Conservation (phyloP, 2,888 invertebrate species). For the Drepanosiphum platanoidis region DNA sequence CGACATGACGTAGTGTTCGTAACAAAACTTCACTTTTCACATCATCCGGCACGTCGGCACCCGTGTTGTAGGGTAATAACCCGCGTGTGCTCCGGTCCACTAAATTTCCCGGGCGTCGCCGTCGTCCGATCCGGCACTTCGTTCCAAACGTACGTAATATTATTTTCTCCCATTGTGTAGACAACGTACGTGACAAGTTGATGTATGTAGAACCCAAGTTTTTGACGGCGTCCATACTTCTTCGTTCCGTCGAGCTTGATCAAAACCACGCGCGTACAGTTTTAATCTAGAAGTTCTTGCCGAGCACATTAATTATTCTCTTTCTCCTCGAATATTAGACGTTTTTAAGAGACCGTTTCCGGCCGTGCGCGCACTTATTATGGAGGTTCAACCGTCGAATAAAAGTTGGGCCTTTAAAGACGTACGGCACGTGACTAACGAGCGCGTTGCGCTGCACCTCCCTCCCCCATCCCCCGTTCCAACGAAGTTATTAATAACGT, state of each 20-base stretch:
- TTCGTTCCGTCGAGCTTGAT: conserved; percentile 12
- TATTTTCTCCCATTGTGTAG: neutral
- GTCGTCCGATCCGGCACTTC: neutral
- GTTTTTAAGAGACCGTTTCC: conserved; percentile 36
- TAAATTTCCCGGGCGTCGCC: too few species aligned
- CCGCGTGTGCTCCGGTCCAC: too few species aligned
- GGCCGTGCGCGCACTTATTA: neutral
- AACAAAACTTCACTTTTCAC: too few species aligned
- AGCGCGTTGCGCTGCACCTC: neutral
- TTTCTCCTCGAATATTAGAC: neutral
- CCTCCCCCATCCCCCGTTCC: neutral
- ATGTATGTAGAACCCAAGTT: conserved; percentile 30
- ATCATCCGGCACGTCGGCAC: too few species aligned
- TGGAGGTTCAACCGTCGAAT: neutral
- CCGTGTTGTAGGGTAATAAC: too few species aligned
- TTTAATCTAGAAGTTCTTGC: conserved; percentile 40
- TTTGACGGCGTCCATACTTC: conserved; percentile 26
- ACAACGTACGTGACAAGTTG: conserved; percentile 11
- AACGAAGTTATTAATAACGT: conserved; percentile 20
- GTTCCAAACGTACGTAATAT: too few species aligned
- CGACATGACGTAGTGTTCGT: too few species aligned
- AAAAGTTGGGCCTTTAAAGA: conserved; percentile 23
- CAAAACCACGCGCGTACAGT: conserved; percentile 9
- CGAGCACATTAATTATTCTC: conserved; percentile 36
- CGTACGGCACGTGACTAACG: neutral